Evolutionary conservation across 2,797 vertebrate species (phyloP).

Genomic region (Sebastes iracundus): DNA sequence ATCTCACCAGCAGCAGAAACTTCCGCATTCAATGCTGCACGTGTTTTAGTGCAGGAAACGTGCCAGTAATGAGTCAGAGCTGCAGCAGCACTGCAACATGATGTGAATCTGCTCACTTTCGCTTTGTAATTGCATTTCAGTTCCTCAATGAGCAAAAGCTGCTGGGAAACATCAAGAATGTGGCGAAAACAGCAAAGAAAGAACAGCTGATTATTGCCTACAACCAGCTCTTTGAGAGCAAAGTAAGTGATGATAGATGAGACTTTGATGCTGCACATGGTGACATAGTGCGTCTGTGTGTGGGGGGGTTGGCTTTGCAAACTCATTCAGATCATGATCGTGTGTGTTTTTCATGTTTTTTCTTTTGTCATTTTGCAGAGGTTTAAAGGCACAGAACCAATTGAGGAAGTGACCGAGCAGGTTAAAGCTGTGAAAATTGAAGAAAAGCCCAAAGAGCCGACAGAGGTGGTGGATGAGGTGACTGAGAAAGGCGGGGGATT

Average conservation of each 20-base stretch:
- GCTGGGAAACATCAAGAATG: slow-evolving; percentile 95
- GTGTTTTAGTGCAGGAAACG: no score
- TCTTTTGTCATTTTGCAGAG: slow-evolving; percentile 74
- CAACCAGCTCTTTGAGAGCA: slow-evolving; percentile 90
- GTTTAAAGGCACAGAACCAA: slow-evolving; percentile 90
- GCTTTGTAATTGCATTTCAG: slow-evolving; percentile 65
- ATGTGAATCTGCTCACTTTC: not conserved
- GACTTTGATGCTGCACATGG: accelerated
- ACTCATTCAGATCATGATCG: not conserved
- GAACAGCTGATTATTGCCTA: slow-evolving; percentile 91
- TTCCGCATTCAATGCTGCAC: accelerated
- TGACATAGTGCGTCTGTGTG: not conserved
- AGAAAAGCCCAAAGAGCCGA: slow-evolving; percentile 88
- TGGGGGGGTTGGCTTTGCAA: not conserved
- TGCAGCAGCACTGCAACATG: no score
- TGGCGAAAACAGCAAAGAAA: slow-evolving; percentile 95
- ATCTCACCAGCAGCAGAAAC: not conserved
- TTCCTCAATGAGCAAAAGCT: slow-evolving; percentile 95
- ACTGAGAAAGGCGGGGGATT: not conserved
- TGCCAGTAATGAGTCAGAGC: no score
- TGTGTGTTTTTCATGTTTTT: not conserved
- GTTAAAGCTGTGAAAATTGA: slow-evolving; percentile 88
- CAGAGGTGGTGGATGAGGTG: slow-evolving; percentile 89
- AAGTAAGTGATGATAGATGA: slow-evolving; percentile 79
- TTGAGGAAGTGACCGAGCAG: slow-evolving; percentile 84